These are phyloP conservation scores for Labia minor DNA, from an alignment of 2,888 invertebrate species.

Conservation along the genomic window DNA sequence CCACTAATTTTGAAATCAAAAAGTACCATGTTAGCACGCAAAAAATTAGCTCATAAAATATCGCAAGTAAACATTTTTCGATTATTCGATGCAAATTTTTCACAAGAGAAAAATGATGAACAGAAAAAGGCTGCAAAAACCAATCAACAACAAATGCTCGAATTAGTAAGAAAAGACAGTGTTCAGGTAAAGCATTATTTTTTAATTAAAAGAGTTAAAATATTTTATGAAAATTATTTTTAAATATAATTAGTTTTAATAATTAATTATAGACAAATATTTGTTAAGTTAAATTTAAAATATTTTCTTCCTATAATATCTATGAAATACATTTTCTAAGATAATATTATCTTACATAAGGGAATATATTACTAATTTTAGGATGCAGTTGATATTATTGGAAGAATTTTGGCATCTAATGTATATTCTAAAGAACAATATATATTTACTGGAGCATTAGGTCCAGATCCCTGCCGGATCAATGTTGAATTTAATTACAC, in stretches of 20 bases:
- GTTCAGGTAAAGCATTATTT: background rate
- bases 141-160: conserved; percentile 27
- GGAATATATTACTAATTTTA: conserved; percentile 40
- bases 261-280: too few species aligned
- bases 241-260: too few species aligned
- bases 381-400: conserved; percentile 52
- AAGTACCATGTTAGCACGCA: conserved; percentile 41
- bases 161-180: background rate
- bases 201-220: too few species aligned
- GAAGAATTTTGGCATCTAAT: conserved; percentile 61
- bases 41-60: conserved; percentile 15
- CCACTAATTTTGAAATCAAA: conserved; percentile 50
- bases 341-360: too few species aligned
- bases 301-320: too few species aligned
- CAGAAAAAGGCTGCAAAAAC: conserved; percentile 39
- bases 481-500: conserved; percentile 56
- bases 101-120: conserved; percentile 27
- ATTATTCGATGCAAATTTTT: background rate
- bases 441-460: conserved; percentile 52
- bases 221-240: too few species aligned
- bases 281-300: too few species aligned
- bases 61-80: background rate
- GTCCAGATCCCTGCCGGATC: conserved; percentile 49
- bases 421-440: conserved; percentile 56
- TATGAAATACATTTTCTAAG: too few species aligned